phyloP scores from a whole-genome alignment of 2,797 vertebrate genomes.

The Ceyx erithaca region DNA sequence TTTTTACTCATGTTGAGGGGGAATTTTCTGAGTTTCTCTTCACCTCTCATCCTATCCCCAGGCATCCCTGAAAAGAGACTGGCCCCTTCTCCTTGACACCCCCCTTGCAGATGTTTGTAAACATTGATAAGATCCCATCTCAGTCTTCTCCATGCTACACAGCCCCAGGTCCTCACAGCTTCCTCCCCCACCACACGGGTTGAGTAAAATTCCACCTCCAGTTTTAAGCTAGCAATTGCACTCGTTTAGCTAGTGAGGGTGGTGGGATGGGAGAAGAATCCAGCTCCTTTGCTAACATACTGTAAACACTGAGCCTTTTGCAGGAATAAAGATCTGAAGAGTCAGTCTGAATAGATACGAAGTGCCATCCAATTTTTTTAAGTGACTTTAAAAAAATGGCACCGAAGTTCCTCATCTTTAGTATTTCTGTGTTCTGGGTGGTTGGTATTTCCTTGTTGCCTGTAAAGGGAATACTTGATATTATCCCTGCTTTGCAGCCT shows the following conservation, averaged over 20 bases:
- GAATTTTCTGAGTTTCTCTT: too few species aligned
- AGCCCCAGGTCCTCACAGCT: background rate
- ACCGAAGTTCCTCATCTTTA: background rate
- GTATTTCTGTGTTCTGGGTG: background rate
- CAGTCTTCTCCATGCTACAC: too few species aligned
- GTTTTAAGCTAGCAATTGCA: background rate
- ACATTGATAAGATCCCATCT: too few species aligned
- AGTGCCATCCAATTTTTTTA: background rate
- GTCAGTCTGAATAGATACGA: background rate
- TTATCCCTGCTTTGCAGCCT: background rate
- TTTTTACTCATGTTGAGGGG: too few species aligned
- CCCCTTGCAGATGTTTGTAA: too few species aligned
- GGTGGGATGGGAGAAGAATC: background rate
- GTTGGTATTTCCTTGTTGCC: background rate
- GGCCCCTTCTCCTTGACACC: too few species aligned
- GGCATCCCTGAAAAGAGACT: too few species aligned
- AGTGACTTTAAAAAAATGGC: background rate
- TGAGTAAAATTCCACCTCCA: background rate
- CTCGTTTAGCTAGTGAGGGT: background rate
- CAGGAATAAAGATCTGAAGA: background rate
- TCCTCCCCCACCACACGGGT: background rate
- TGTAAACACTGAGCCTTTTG: background rate
- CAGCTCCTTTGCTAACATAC: background rate
- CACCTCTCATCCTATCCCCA: too few species aligned
- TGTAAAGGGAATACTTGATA: constrained; percentile 25